phyloP scores from a whole-genome alignment of 2,113 vertebrate species.

The Xenopus borealis region DNA sequence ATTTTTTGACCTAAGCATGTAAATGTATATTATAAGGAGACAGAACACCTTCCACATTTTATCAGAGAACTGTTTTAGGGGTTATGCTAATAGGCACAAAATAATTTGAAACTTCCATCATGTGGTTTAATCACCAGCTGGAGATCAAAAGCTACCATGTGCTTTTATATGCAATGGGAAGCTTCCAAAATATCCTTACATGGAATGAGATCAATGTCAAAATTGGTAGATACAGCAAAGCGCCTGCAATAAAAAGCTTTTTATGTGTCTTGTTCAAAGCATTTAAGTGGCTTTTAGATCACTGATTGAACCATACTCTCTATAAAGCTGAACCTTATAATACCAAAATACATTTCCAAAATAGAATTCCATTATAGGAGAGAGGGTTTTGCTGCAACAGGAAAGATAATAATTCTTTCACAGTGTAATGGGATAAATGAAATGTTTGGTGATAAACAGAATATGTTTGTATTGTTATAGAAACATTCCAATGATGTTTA shows the following conservation, averaged over 20 bases:
- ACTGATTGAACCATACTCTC: slow-evolving; percentile 71
- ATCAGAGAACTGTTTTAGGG: slow-evolving; percentile 47
- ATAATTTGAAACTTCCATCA: slow-evolving; percentile 53
- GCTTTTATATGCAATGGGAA: slow-evolving; percentile 55
- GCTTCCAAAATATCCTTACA: slow-evolving; percentile 63
- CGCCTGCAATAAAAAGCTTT: slow-evolving; percentile 71
- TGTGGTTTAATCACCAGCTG: slow-evolving; percentile 54
- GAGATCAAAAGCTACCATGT: slow-evolving; percentile 58
- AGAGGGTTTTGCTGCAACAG: slow-evolving; percentile 63
- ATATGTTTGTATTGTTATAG: slow-evolving; percentile 53
- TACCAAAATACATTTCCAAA: slow-evolving; percentile 71
- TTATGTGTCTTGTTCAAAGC: slow-evolving; percentile 75
- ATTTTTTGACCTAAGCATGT: slow-evolving; percentile 22
- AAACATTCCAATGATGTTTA: slow-evolving; percentile 36
- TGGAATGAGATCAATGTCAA: slow-evolving; percentile 67
- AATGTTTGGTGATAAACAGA: slow-evolving; percentile 75
- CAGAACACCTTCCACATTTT: slow-evolving; percentile 31
- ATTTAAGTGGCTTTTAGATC: slow-evolving; percentile 78
- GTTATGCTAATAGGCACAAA: slow-evolving; percentile 52
- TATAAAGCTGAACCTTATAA: slow-evolving; percentile 77
- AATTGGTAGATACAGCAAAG: slow-evolving; percentile 67
- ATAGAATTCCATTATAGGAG: slow-evolving; percentile 71
- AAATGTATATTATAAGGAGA: not conserved
- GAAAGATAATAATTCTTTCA: slow-evolving; percentile 72
- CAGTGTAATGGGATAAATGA: slow-evolving; percentile 63